Evolutionary conservation across 2,113 vertebrate genomes (phyloP), one percentile per base, ranked within the genome.

Genomic region (Platanista minor): DNA sequence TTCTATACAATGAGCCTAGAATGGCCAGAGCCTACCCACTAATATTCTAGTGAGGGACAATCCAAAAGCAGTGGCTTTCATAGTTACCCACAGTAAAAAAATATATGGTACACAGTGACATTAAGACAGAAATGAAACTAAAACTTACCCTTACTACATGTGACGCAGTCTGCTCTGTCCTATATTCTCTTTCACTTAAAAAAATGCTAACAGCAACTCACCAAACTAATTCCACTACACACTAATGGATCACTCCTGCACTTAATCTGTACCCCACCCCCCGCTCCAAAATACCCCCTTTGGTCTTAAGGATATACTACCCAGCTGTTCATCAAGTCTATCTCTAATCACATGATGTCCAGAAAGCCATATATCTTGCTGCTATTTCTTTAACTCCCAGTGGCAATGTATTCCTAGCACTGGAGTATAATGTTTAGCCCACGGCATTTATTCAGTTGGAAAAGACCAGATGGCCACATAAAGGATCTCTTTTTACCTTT

Each of bases 401-500:
- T 17, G n/a, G 43, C 69, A n/a, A 2, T 54, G 43, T 43, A 62
- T 75, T 86, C 78, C 25, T 7, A 59, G 90, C 43, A 9, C 15
- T 33, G 43, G 46, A 77, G 31, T 17, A 29, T 5, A 36, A 87
- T 5, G 36, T 75, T 87, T 61, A 94, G 54, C 81, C 66, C 33
- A 39, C 2, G 17, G 46, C 54, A 21, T 66, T 90, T 31, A 74
- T 41, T 91, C 49, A 49, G 54, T 11, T 74, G 89, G 85, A 92
- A 46, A 46, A 82, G 64, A 89, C 80, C 93, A 93, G 71, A 95
- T 85, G 72, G 67, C 33, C 90, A 86, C 61, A 89, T 66, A 74
- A 88, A 89, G 94, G 83, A 77, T n/a, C 27, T 72, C 71, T 92
- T 77, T 86, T 77, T 23, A 82, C 83, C 62, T 91, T 93, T 95